Evolutionary conservation across 2,113 vertebrate species (phyloP), one percentile per base, ranked within the genome.

Genomic region (Protobothrops mucrosquamatus): DNA sequence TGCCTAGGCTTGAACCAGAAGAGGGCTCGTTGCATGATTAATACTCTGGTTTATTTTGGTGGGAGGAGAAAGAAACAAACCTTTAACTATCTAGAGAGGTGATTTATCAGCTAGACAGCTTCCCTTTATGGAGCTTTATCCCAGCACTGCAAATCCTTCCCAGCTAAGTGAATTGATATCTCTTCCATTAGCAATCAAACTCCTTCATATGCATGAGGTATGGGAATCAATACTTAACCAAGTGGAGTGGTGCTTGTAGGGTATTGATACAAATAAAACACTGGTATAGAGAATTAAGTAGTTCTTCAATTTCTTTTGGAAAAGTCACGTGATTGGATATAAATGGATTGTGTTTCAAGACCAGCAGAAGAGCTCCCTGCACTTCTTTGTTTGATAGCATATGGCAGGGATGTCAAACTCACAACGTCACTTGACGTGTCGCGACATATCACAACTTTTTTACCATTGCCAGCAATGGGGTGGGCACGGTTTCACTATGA

Each of bases 91-190:
- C 26, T 26, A 34, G 55, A 22, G 26, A 94, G 69, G 56, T 61
- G 91, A 56, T 96, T 94, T 92, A 93, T 95, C 93, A 94, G 89
- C 6, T 9, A 93, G 57, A 94, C 93, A 51, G 55, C 94, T 97
- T 95, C 90, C 54, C 89, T 94, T 95, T 92, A 91, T 48, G 89
- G 94, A 85, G 5, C 92, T 94, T 92, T 95, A 5, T 2, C 2
- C 0, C 87, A 91, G 55, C 2, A 24, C 69, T 69, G 39, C 52
- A 93, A 91, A 95, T 94, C n/a, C 93, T 59, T 39, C 34, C 88
- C 87, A 95, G 18, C 46, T 94, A 54, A 92, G 54, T 92, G 61
- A 91, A 95, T 95, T 96, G 90, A 89, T 1, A 0, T 74, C 93
- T 95, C 93, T 93, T 95, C 93, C 95, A 56, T 94, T 93, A 96